Evolutionary conservation across 2,113 vertebrate species (phyloP), one percentile per base, ranked within the genome.

Genomic region (Octodon degus): DNA sequence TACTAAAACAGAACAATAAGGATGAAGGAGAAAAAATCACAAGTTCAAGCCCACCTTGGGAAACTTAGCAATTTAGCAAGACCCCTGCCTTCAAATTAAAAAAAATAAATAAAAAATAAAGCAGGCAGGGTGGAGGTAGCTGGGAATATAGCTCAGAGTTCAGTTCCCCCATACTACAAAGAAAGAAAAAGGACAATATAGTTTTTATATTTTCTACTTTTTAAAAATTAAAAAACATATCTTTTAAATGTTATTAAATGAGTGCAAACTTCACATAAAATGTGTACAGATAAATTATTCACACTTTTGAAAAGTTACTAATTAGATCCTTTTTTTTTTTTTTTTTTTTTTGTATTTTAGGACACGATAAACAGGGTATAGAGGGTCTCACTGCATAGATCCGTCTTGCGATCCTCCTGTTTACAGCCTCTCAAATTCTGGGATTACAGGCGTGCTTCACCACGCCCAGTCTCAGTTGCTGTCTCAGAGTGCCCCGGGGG

Each of bases 241-340:
- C 25, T 89, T 89, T 80, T 91, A 79, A 32, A 70, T 85, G 95
- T 95, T 89, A 70, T n/a, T 91, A 91, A 94, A 65, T 90, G 27
- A 90, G 7, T 85, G 81, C 7, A 43, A 19, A 81, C n/a, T 53
- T 82, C 25, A 89, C 27, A 60, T 89, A 50, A 89, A 91, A 60
- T 80, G 72, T 65, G 16, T 79, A 62, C 25, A 96, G 84, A 92
- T 81, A 14, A 65, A 4, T 90, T 37, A 53, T 85, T 85, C 70
- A 77, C 11, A 82, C 7, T 91, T 1, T 77, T 88, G 7, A 62
- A 90, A 89, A 9, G 30, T 14, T 24, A 85, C 24, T 80, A 86
- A 72, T 86, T 89, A 70, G 32, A 70, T n/a, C 50, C 1, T 50
- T 10, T 10, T 11, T 50, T 50, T 50, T 50, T 50, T 1, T 50